Conservation (phyloP, 2,888 invertebrate species). For the Acronicta alni region DNA sequence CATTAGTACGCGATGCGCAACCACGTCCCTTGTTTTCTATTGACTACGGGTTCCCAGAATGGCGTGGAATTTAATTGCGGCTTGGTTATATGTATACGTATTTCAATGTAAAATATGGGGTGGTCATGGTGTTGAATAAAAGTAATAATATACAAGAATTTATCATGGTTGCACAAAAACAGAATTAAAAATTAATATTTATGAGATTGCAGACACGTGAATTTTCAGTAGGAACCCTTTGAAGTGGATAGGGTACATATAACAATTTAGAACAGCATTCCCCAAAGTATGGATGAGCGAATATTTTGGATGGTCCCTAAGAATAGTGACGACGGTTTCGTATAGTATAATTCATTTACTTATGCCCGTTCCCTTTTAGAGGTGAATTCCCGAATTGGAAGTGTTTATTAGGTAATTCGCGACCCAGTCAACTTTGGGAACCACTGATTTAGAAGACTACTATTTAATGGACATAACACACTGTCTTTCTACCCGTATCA, state of each 20-base stretch:
- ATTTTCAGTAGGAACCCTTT: slow-evolving; percentile 14
- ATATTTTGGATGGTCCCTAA: too few relatives aligned
- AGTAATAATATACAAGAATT: slow-evolving; percentile 22
- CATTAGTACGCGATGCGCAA: slow-evolving; percentile 39
- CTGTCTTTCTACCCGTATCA: too few relatives aligned
- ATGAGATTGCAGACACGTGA: slow-evolving; percentile 14
- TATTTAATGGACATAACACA: too few relatives aligned
- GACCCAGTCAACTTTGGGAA: too few relatives aligned
- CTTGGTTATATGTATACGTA: slow-evolving; percentile 12
- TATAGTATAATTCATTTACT: too few relatives aligned
- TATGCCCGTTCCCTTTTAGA: too few relatives aligned
- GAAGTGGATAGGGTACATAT: not conserved
- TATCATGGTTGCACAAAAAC: slow-evolving; percentile 12
- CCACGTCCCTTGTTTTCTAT: slow-evolving; percentile 35
- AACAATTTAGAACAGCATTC: too few relatives aligned
- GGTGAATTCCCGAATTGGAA: too few relatives aligned
- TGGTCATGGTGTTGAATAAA: slow-evolving; percentile 46
- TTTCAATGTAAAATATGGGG: slow-evolving; percentile 40
- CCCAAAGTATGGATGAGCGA: too few relatives aligned
- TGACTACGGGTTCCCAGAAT: slow-evolving; percentile 46
- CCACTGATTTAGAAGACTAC: too few relatives aligned
- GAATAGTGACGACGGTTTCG: too few relatives aligned
- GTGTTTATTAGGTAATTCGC: too few relatives aligned
- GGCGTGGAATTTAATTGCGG: slow-evolving; percentile 38
- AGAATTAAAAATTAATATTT: slow-evolving; percentile 33